Base-by-base conservation (phyloP, 1,140 invertebrate genomes). In the Drosophila melanica region DNA sequence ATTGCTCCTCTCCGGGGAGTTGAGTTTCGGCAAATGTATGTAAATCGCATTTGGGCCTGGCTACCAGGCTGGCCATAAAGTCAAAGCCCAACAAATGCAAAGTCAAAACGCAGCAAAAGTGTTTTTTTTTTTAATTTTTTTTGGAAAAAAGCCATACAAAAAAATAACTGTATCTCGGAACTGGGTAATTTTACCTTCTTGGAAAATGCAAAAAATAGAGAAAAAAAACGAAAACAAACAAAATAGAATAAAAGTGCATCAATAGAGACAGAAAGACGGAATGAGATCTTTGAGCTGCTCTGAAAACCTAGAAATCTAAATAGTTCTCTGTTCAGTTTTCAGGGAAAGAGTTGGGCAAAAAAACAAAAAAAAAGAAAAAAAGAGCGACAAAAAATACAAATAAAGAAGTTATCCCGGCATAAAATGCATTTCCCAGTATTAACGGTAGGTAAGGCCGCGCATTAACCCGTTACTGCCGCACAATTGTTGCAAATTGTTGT, bases 251-350 rank as follows among this genome's bases (percentile, higher is more conserved):
- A 35, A 55, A n/a, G 20, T 12, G 23, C n/a, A 54, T 65, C 14
- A 16, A 42, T 67, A 20, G 39, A 5, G 14, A 41, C 7, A 8
- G 11, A 18, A 42, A 23, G 12, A 53, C 4, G 30, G 12, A 16
- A 37, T 14, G 42, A 72, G 42, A 48, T 41, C 20, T 30, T 47
- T 30, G 37, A 6, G 11, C 58, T 86, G 82, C 82, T 87, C 84
- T 86, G 81, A 77, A 86, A 86, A 86, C 76, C 82, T 86, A 86
- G 64, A 86, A 86, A 86, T 85, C 84, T 86, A 86, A 87, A 86
- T 75, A 73, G 80, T 77, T 81, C 45, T 39, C 45, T 39, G 48
- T 69, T 75, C 74, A 81, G 54, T 82, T 51, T 35, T 82, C 75
- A 44, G 27, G 66, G 77, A 81, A 80, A 58, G 35, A 60, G 72